Evolutionary conservation across 2,888 invertebrate genomes (phyloP), one percentile per base, ranked within the genome.

Genomic region (Hedychridium roseum): DNA sequence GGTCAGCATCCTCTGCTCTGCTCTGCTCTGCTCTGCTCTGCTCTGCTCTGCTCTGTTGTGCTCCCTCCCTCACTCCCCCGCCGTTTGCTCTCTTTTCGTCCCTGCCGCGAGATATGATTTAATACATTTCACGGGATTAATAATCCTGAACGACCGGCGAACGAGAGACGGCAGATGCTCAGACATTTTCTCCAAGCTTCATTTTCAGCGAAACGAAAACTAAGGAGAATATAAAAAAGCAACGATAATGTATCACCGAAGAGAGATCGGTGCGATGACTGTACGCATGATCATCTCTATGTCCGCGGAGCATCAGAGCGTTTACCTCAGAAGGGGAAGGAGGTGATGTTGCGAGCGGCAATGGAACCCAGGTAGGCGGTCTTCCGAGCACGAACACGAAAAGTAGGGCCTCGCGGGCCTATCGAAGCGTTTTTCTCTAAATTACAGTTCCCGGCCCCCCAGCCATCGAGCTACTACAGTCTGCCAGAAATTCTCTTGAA

Each of bases 121-220:
- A 74, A 58, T 71, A 74, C 69, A 72, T 71, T 69, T 68, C 71
- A 70, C 74, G 64, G 70, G 73, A 74, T 74, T 74, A 74, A 74
- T 74, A 74, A 74, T 74, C 74, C 71, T 64, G 61, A 54, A 35
- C 46, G 52, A 56, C 60, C 55, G 56, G 54, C n/a, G n/a, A n/a
- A n/a, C 40, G 47, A 59, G 57, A 57, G 68, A 75, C 62, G 72
- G 68, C 77, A 77, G 76, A 77, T 76, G 77, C 75, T 69, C 68
- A 59, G 66, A 76, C 70, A 71, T 73, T 73, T 73, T 71, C 66
- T 47, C 58, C 43, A 36, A 18, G 21, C 23, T 21, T 20, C 46
- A n/a, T n/a, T n/a, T n/a, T n/a, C n/a, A n/a, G n/a, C n/a, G n/a
- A n/a, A n/a, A n/a, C n/a, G n/a, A n/a, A n/a, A n/a, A n/a, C n/a